Evolutionary conservation across 64 coral and sea anemone genomes (phyloP), one percentile per base, ranked within the genome.

Genomic region (Cladopsammia gracilis): DNA sequence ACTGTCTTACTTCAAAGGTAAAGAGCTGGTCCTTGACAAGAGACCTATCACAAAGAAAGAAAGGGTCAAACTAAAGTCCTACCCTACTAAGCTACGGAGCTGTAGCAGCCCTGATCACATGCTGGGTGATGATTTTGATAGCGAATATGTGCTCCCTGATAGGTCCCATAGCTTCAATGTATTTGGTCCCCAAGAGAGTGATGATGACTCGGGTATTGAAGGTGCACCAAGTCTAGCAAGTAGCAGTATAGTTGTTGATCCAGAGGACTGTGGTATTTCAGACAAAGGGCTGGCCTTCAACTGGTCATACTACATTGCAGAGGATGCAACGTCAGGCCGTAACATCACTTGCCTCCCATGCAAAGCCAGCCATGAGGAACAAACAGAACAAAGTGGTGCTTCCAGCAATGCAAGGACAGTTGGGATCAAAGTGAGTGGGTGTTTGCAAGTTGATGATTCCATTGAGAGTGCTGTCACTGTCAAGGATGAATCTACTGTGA

Each of bases 11-110:
- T 97, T 97, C 70, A 94, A 97, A 71, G 96, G 96, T 42, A 91
- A 77, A 91, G 79, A 90, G 48, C 49, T 97, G 34, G 75, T 97
- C 46, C 73, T 97, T 43, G 96, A 97, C 44, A 97, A 97, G 53
- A 90, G 62, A 25, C 84, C 96, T 12, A 82, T 83, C 3, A 88
- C 92, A 69, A 77, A 13, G 15, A 94, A 87, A 48, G 96, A 94
- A 61, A 82, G 73, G 22, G 88, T 42, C 16, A 94, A 91, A 65
- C 75, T 91, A 11, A 87, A 42, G 14, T 62, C 66, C 3, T 82
- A 78, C 14, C 83, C 83, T n/a, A 75, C 48, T 7, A 97, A 85
- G 66, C 58, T 88, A 66, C 86, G 92, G 48, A 71, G 88, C 13
- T 77, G 92, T 5, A 76, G 64, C 45, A 87, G 87, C 15, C 96